Conservation (phyloP, 2,888 invertebrate genomes). For the Lasioglossum calceatum region DNA sequence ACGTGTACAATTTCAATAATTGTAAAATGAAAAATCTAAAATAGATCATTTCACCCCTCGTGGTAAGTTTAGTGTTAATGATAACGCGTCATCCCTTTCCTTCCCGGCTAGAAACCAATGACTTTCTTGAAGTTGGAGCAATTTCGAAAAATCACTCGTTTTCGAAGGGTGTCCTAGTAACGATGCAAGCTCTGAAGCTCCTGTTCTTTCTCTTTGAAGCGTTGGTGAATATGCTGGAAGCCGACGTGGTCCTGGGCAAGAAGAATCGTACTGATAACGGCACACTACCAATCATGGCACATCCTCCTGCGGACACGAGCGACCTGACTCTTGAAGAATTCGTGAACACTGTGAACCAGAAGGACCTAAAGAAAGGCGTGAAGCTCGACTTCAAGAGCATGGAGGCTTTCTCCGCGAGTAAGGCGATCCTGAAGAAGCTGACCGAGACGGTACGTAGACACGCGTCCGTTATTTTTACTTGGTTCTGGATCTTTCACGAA, state of each 20-base stretch:
- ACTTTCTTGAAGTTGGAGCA: too few relatives aligned
- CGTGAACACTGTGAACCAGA: conserved; percentile 86
- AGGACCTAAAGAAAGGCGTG: conserved; percentile 86
- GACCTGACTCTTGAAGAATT: conserved; percentile 92
- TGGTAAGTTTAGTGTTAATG: too few relatives aligned
- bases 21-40: too few relatives aligned
- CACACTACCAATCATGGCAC: conserved; percentile 92
- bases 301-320: conserved; percentile 90
- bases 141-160: too few relatives aligned
- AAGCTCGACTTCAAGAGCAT: conserved; percentile 95
- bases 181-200: background rate
- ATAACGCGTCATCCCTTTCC: too few relatives aligned
- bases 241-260: conserved; percentile 91
- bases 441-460: conserved; percentile 80
- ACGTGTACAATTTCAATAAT: too few relatives aligned
- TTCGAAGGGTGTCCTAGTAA: too few relatives aligned
- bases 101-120: too few relatives aligned
- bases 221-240: conserved; percentile 92
- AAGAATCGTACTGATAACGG: conserved; percentile 71
- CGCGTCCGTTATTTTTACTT: conserved; percentile 34
- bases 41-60: too few relatives aligned
- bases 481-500: conserved; percentile 12
- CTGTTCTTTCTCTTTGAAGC: conserved; percentile 81
- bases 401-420: conserved; percentile 88
- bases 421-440: conserved; percentile 84